Base-by-base conservation (phyloP, 2,888 invertebrate species). In the Mythimna albipuncta region DNA sequence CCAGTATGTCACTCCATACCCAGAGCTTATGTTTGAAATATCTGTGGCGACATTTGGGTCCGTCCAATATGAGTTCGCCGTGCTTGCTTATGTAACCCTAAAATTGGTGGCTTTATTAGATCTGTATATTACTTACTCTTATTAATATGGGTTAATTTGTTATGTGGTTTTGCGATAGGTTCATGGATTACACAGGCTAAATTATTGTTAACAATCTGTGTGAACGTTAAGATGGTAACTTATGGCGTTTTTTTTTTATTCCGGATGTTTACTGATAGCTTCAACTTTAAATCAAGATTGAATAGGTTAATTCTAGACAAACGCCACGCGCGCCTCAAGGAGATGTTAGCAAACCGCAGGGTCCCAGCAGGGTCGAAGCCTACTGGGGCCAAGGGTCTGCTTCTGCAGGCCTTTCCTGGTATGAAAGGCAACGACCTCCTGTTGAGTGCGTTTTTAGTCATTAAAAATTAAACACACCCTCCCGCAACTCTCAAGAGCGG, bases 41-140 rank as follows among this genome's bases (percentile, higher is more conserved):
- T 74, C 93, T 89, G 61, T 79, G 86, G 7, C 96, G 91, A 79
- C 96, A 96, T 83, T 92, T 94, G 2, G 75, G 64, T 0, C 92
- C 82, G 16, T 91, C 89, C 72, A 91, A 66, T 68, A 95, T 86
- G 1, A 94, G 85, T 19, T 93, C 93, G 0, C 96, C 95, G 65
- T 93, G 94, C 78, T 91, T 93, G 79, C 88, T 95, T 5, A 93
- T 66, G 81, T 91, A 95, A 0, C 94, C 94, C 96, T 95, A 71
- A n/a, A 73, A n/a, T 57, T 21, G 2, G 38, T 57, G 7, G 9
- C 10, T 75, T 47, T 61, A 64, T 35, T 64, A 66, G 32, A 69
- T 52, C 21, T 10, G 5, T n/a, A 47, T 58, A 35, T 69, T 57
- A 44, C 21, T 63, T 19, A 7, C 32, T 41, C 21, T 21, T 21